A percentile compares a stretch with the other conserved stretches of the same genome.
phyloP scores from a whole-genome alignment of 2,888 invertebrate species.

The Thumatha senex region DNA sequence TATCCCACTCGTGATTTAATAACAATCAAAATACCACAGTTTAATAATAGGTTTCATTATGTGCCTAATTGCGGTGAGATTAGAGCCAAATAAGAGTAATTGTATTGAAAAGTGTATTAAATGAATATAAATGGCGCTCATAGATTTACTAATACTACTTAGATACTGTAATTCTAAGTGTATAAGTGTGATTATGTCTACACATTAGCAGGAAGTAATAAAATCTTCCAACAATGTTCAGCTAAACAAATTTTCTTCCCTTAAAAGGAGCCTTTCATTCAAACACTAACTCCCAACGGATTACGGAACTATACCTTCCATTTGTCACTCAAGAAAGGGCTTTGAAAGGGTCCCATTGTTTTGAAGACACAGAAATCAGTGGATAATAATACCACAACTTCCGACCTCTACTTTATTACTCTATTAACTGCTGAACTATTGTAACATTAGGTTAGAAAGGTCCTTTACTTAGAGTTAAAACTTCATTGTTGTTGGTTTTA shows the following conservation, averaged over 20 bases:
- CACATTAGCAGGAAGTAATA: neutral
- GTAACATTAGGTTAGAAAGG: slow-evolving; percentile 29
- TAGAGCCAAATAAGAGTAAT: too few relatives aligned
- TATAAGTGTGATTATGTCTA: neutral
- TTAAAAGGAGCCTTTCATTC: slow-evolving; percentile 27
- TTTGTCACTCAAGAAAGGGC: slow-evolving; percentile 74
- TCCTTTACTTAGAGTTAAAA: slow-evolving; percentile 2
- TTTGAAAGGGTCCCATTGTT: slow-evolving; percentile 65
- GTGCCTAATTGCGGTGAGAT: too few relatives aligned
- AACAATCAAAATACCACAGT: too few relatives aligned
- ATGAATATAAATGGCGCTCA: too few relatives aligned
- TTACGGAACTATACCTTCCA: slow-evolving; percentile 71
- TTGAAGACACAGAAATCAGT: slow-evolving; percentile 60
- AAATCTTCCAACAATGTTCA: neutral
- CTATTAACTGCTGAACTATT: slow-evolving; percentile 26
- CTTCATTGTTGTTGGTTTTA: slow-evolving; percentile 8
- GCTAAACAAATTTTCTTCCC: slow-evolving; percentile 16
- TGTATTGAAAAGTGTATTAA: too few relatives aligned
- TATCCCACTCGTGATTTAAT: too few relatives aligned
- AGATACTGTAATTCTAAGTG: too few relatives aligned
- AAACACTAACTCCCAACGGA: slow-evolving; percentile 51
- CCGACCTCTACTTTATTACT: slow-evolving; percentile 17
- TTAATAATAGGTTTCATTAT: too few relatives aligned
- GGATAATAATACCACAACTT: slow-evolving; percentile 44
- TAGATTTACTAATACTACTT: too few relatives aligned